Conservation (phyloP, 2,113 vertebrate genomes). For the Ciconia maguari region DNA sequence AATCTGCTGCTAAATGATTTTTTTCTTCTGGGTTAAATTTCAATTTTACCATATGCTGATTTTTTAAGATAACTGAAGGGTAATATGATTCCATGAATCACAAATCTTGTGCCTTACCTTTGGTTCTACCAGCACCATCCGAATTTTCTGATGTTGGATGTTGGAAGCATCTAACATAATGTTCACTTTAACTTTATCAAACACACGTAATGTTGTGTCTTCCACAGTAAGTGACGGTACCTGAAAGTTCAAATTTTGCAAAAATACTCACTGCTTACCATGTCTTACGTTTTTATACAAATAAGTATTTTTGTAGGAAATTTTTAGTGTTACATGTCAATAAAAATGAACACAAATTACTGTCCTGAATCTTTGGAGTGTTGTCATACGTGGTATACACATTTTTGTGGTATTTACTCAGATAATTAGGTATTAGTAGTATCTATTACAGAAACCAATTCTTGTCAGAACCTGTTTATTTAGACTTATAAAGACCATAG, state of each 20-base stretch:
- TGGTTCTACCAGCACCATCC: constrained; percentile 90
- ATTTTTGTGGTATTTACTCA: neutral
- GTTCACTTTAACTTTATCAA: constrained; percentile 93
- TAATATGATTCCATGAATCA: neutral
- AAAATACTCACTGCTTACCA: neutral
- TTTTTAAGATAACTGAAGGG: neutral
- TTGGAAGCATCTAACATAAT: constrained; percentile 91
- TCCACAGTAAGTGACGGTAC: constrained; percentile 85
- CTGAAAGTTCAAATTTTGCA: constrained; percentile 68
- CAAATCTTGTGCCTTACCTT: constrained; percentile 77
- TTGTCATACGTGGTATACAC: neutral
- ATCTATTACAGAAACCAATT: neutral
- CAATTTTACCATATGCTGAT: neutral
- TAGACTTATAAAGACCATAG: neutral
- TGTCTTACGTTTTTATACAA: neutral
- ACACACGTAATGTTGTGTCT: constrained; percentile 84
- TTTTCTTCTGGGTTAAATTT: neutral
- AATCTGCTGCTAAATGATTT: neutral
- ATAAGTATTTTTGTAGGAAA: neutral
- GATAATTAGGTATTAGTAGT: neutral
- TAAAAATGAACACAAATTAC: neutral
- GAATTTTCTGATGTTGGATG: constrained; percentile 96
- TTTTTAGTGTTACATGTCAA: neutral
- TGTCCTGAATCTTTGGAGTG: neutral
- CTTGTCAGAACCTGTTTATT: neutral